Percentiles rank a stretch among this genome's conserved stretches.
These are phyloP conservation scores for Sclerodermus sp. DNA, from an alignment of 2,888 invertebrate genomes.

Conservation along the genomic window DNA sequence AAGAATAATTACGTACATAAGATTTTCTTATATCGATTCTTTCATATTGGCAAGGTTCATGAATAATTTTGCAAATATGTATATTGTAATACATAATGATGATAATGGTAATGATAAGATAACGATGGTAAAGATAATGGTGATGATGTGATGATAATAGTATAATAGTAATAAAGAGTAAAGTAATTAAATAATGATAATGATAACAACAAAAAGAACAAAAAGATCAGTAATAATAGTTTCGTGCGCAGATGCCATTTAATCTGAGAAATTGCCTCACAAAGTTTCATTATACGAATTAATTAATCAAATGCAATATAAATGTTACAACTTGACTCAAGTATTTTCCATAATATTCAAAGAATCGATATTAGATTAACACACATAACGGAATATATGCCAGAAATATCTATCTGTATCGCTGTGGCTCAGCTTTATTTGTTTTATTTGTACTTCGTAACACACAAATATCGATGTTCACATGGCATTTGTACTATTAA, in stretches of 20 bases:
- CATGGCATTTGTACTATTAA: not conserved
- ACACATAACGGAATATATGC: not conserved
- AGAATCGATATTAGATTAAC: constrained; percentile 22
- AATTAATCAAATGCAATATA: too few species aligned
- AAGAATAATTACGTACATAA: not conserved
- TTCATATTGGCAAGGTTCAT: constrained; percentile 4
- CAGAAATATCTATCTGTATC: not conserved
- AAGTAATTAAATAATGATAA: too few species aligned
- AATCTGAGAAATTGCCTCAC: too few species aligned
- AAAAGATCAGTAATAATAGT: too few species aligned
- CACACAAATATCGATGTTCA: not conserved
- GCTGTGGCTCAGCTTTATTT: not conserved
- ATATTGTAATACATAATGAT: not conserved
- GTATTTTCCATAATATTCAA: constrained; percentile 2
- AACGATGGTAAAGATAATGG: too few species aligned
- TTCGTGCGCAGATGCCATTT: too few species aligned
- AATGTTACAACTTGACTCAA: not conserved
- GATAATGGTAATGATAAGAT: too few species aligned
- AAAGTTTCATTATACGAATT: too few species aligned
- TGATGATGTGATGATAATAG: too few species aligned
- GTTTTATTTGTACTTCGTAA: not conserved
- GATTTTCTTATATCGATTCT: constrained; percentile 28
- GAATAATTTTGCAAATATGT: not conserved
- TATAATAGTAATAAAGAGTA: too few species aligned
- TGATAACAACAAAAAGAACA: too few species aligned